These are phyloP conservation scores for Centrocercus urophasianus DNA, from an alignment of 2,113 vertebrate genomes.

Conservation along the genomic window DNA sequence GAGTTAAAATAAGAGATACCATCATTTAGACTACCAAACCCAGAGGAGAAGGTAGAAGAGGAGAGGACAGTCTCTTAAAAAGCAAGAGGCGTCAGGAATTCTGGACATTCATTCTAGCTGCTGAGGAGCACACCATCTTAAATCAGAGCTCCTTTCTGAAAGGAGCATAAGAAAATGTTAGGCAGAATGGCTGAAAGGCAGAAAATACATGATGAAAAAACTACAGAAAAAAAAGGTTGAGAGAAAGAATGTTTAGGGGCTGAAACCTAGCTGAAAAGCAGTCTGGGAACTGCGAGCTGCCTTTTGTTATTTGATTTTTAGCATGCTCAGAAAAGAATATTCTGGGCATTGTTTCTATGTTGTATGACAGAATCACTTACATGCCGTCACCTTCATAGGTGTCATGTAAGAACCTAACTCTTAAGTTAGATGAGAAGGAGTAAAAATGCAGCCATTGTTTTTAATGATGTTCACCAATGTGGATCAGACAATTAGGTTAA, in stretches of 20 bases:
- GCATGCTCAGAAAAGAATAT: background rate
- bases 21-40: background rate
- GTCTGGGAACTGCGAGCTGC: background rate
- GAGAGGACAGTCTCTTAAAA: background rate
- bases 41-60: background rate
- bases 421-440: background rate
- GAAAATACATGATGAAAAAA: background rate
- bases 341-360: background rate
- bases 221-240: background rate
- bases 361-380: rapidly evolving
- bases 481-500: background rate
- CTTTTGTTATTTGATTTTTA: background rate
- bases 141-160: background rate
- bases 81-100: background rate
- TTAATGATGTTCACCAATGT: background rate
- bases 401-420: background rate
- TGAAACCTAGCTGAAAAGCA: background rate
- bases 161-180: background rate
- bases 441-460: background rate
- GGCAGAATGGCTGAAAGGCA: background rate
- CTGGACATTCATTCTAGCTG: background rate
- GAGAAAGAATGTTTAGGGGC: background rate
- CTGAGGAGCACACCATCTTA: background rate
- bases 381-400: background rate
- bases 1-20: background rate